Conservation (phyloP, 2,797 vertebrate genomes). For the Agapornis canus region DNA sequence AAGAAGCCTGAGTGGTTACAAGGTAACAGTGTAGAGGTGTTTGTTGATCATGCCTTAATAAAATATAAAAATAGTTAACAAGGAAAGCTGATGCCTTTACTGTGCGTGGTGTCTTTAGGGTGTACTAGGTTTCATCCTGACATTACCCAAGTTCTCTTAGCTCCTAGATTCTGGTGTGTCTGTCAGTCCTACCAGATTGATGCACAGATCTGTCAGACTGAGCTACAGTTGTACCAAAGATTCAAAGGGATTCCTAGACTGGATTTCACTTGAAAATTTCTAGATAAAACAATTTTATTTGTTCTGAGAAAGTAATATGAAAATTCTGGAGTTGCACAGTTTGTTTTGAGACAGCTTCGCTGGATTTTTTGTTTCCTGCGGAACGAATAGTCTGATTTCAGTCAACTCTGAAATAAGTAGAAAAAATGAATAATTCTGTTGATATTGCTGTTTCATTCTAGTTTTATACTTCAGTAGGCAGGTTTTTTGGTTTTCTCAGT, state of each 20-base stretch:
- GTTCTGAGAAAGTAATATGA: neutral
- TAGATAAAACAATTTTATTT: neutral
- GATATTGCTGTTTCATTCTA: neutral
- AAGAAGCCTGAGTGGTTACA: neutral
- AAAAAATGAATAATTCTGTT: neutral
- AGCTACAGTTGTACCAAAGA: neutral
- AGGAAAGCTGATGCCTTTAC: neutral
- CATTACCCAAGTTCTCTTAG: neutral
- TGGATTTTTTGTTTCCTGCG: neutral
- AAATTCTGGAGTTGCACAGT: neutral
- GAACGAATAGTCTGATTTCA: neutral
- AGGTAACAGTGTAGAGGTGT: neutral
- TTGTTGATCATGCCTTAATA: neutral
- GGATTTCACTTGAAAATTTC: neutral
- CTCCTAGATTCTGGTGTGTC: neutral
- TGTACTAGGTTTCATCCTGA: neutral
- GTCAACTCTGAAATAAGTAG: neutral
- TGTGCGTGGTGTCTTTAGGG: neutral
- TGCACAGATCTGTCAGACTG: neutral
- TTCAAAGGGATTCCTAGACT: neutral
- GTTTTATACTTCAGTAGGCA: neutral
- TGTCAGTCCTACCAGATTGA: neutral
- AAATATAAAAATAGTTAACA: neutral
- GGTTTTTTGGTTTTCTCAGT: neutral
- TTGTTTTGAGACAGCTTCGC: neutral